Evolutionary conservation across 2,113 vertebrate genomes (phyloP), one percentile per base, ranked within the genome.

Genomic region (Lepisosteus osseus): DNA sequence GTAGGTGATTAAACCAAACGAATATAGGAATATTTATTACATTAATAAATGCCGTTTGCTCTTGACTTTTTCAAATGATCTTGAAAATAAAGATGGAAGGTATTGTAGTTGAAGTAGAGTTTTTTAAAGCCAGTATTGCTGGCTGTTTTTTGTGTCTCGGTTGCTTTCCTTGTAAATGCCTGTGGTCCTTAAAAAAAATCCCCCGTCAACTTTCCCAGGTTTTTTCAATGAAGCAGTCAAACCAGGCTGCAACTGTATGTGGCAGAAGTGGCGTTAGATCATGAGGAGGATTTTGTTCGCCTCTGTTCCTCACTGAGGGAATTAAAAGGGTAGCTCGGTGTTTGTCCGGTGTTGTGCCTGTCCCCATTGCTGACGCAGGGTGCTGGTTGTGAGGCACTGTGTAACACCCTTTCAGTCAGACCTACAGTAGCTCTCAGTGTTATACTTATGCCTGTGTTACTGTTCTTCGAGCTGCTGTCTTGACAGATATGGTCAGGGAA

Each of bases 181-280:
- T 76, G 14, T 51, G 17, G 45, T 47, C 57, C n/a, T 41, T 43
- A 73, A 63, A 59, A 61, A 69, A 54, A 62, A 17, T 56, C 74
- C 70, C 65, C 69, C 69, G 17, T 65, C 45, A 74, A 56, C 70
- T 74, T 55, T 56, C 73, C 76, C 86, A 89, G 79, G 78, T 89
- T 88, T 87, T 90, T 90, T 74, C 54, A 86, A 90, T 91, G 80
- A 84, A 79, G 84, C 66, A 2, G 77, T 83, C 76, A 77, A 76
- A 78, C 82, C 77, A 70, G 59, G 79, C 70, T 84, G 65, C 88
- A 87, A 90, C 86, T 65, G 76, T 82, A 84, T 88, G 82, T 88
- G 87, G 85, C 86, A 90, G 82, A 72, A 80, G 70, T 65, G 75
- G 82, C 76, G 80, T 87, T 80, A 66, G 78, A 86, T 88, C 89